Base-by-base conservation (phyloP, 30 jellyfish, hydroid and myxozoan genomes). In the Aurelia sp. region DNA sequence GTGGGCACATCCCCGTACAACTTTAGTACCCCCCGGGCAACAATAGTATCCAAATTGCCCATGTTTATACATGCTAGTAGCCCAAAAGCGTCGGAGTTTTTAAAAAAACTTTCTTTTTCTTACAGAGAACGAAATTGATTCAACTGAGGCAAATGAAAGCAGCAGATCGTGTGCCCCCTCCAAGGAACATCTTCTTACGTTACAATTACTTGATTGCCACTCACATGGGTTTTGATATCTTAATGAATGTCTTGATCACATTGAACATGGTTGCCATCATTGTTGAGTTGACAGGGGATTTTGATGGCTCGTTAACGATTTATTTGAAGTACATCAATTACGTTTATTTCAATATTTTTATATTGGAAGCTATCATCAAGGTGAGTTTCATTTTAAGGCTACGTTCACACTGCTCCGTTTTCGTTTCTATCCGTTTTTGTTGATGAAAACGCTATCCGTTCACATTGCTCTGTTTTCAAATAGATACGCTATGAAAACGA, bases 201-300 rank as follows among this genome's bases (percentile, higher is more conserved):
- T 92, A 92, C 90, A 74, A 84, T 85, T 92, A 92, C 91, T 57
- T 92, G 97, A 92, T 87, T 22, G 95, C 97, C 7, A 92, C 98
- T 11, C 97, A 92, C 73, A 93, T 92, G 73, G 93, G 96, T 6
- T 92, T 92, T 60, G 98, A 92, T 55, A 86, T 81, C 16, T 76
- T 84, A 13, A 87, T 92, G 92, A 92, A 92, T 53, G 77, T 87
- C 17, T 62, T 92, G 61, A 92, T 92, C 27, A 87, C 91, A 17
- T n/a, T 87, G 58, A 92, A 92, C 72, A 89, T 92, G 96, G 73
- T 92, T 3, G 97, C 97, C 21, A 92, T 92, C 35, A 63, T 84
- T 19, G 60, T 92, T 11, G 98, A 92, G 64, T 64, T 92, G 79
- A 17, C 89, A 11, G 96, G 88, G 11, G 75, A 65, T 69, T 10